A percentile compares a stretch with the other conserved stretches of the same genome.
Evolutionary conservation across 2,797 vertebrate genomes (phyloP).

Genomic region (Aselliscus stoliczkanus): DNA sequence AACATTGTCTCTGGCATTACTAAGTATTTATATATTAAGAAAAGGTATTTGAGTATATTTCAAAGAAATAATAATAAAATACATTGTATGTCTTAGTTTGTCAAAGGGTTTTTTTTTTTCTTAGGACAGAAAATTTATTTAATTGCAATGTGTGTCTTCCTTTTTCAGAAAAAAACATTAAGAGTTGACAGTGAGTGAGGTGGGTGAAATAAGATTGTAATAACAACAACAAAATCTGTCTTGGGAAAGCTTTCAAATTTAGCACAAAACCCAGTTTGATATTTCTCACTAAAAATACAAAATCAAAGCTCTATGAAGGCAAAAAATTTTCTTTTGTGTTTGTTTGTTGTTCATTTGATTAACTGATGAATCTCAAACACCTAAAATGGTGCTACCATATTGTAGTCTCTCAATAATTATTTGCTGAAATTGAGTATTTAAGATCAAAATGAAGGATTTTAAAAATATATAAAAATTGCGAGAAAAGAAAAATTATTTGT

Average conservation of each 20-base stretch:
- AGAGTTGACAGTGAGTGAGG: background rate
- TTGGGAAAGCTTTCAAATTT: background rate
- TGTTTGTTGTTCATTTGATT: background rate
- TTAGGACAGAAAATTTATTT: slow-evolving; percentile 12
- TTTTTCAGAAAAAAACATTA: background rate
- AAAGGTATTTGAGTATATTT: background rate
- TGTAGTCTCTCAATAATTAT: background rate
- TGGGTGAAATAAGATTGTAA: background rate
- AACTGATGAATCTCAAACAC: background rate
- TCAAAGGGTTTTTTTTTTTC: background rate
- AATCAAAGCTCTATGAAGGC: background rate
- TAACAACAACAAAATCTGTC: background rate
- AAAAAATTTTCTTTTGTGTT: background rate
- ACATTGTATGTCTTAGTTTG: background rate
- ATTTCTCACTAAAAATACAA: background rate
- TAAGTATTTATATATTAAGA: slow-evolving; percentile 1
- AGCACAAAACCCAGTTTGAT: background rate
- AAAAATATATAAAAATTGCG: background rate
- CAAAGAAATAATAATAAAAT: slow-evolving; percentile 43
- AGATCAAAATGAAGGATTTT: background rate
- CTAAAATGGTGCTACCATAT: background rate
- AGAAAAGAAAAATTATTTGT: background rate
- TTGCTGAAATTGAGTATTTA: background rate
- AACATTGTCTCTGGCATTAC: background rate
- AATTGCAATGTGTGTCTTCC: background rate